These are phyloP conservation scores for Thunnus thynnus DNA, from an alignment of 2,113 vertebrate species.

Conservation along the genomic window DNA sequence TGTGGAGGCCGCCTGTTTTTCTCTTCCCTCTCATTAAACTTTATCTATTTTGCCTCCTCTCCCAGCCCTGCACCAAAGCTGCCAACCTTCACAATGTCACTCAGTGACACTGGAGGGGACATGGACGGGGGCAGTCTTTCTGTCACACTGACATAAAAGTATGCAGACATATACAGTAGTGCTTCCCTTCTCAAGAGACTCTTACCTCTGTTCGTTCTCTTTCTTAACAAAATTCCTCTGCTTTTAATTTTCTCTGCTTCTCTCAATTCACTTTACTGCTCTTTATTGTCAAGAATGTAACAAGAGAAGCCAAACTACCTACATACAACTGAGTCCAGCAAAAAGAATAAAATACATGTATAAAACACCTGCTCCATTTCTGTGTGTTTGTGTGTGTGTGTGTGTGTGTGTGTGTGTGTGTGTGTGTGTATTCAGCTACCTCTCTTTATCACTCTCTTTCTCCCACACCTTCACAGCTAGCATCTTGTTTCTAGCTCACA, in stretches of 20 bases:
- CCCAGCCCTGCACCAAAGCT: conserved; percentile 36
- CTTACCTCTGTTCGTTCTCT: conserved; percentile 15
- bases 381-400: too few relatives aligned
- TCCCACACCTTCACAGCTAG: conserved; percentile 16
- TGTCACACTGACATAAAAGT: conserved; percentile 18
- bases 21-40: conserved; percentile 65
- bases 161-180: conserved; percentile 19
- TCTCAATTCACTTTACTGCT: neutral
- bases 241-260: neutral
- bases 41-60: conserved; percentile 50
- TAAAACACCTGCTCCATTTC: neutral
- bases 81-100: conserved; percentile 53
- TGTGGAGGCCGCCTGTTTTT: conserved; percentile 52
- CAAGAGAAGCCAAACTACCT: neutral
- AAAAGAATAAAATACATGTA: neutral
- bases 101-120: conserved; percentile 33
- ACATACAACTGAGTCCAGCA: neutral
- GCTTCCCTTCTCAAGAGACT: neutral
- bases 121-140: neutral
- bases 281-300: conserved; percentile 9
- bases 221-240: neutral
- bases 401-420: too few relatives aligned
- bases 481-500: conserved; percentile 36
- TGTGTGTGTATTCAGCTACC: neutral
- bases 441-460: neutral